Percentiles rank a stretch among this genome's conserved stretches.
phyloP scores from a whole-genome alignment of 2,888 invertebrate species.

The Scaptomyza cyrtandrae region DNA sequence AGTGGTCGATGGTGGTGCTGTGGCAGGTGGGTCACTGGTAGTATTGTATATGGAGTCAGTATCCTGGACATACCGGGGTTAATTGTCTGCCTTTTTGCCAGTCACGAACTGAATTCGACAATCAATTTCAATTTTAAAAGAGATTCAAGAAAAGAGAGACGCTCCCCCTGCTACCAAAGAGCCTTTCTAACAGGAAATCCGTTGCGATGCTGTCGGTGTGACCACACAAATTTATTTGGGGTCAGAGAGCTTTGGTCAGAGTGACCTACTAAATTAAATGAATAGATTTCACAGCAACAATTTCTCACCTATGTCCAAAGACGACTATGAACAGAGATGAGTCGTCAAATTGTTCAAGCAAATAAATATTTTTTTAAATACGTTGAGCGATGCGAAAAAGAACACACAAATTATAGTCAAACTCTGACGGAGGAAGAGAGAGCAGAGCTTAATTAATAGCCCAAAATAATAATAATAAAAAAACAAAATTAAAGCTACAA shows the following conservation, averaged over 20 bases:
- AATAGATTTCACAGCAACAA: constrained; percentile 69
- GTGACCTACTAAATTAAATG: constrained; percentile 68
- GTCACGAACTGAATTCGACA: constrained; percentile 65
- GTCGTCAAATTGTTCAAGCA: constrained; percentile 67
- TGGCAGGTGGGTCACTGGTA: constrained; percentile 54
- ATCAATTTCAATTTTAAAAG: constrained; percentile 63
- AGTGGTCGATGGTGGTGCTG: constrained; percentile 21
- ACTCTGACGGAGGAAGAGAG: not conserved
- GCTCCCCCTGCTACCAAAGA: constrained; percentile 37
- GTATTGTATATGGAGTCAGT: not conserved
- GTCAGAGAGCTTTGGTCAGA: constrained; percentile 40
- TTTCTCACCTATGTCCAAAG: constrained; percentile 63
- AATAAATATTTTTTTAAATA: constrained; percentile 45
- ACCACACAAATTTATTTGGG: constrained; percentile 54
- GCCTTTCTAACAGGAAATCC: constrained; percentile 80
- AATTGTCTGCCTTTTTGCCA: constrained; percentile 67
- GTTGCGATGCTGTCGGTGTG: constrained; percentile 38
- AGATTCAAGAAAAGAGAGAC: constrained; percentile 15
- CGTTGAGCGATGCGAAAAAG: not conserved
- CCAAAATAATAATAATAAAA: constrained; percentile 35
- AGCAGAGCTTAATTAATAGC: constrained; percentile 41
- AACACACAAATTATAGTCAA: constrained; percentile 17
- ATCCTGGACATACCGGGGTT: constrained; percentile 54
- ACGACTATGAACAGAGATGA: constrained; percentile 24
- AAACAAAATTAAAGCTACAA: constrained; percentile 27